Evolutionary conservation across 2,113 vertebrate species (phyloP).

Genomic region (Ochotona curzoniae): DNA sequence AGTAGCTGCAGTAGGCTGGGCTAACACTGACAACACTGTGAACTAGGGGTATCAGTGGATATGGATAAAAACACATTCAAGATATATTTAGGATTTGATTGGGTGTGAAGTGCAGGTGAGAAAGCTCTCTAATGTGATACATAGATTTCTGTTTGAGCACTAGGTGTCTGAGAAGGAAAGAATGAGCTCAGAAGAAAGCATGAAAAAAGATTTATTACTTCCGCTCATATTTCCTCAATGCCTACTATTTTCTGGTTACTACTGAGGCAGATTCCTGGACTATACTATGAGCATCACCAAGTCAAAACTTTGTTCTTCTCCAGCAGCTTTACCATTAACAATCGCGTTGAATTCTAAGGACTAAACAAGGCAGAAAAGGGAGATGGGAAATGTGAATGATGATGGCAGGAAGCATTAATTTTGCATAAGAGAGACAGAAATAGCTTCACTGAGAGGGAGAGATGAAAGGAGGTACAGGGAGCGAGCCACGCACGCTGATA

Average conservation of each 20-base stretch:
- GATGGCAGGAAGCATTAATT: not conserved
- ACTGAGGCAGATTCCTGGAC: not conserved
- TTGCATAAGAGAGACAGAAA: not conserved
- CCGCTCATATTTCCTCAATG: not conserved
- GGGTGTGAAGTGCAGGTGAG: not conserved
- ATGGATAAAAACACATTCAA: not conserved
- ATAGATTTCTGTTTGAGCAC: not conserved
- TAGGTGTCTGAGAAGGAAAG: not conserved
- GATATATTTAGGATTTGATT: not conserved
- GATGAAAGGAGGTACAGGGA: not conserved
- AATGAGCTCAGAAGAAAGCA: not conserved
- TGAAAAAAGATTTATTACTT: not conserved
- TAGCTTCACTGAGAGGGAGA: not conserved
- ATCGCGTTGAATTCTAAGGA: not conserved
- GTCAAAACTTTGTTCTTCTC: not conserved
- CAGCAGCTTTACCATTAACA: not conserved
- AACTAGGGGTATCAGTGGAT: not conserved
- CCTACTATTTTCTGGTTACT: not conserved
- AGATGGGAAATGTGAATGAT: not conserved
- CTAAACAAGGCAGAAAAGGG: not conserved
- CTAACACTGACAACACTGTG: not conserved
- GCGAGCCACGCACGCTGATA: not conserved
- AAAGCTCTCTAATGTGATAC: not conserved
- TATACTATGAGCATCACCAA: not conserved
- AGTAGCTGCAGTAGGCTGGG: not conserved